Evolutionary conservation across 1,140 invertebrate species (phyloP), one percentile per base, ranked within the genome.

Genomic region (Littorina saxatilis): DNA sequence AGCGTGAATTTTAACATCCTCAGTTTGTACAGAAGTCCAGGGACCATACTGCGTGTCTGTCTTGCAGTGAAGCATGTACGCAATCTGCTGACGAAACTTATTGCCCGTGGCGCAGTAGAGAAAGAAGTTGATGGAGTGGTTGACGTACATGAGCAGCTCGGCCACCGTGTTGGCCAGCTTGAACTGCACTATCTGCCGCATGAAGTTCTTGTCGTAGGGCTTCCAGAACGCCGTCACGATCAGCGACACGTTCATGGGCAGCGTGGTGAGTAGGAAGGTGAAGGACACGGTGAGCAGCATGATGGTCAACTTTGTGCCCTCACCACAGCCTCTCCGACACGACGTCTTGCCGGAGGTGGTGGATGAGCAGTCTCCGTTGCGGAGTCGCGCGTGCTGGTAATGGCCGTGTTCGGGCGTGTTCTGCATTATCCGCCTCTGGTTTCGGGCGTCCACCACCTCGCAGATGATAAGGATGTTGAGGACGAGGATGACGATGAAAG

Each of bases 101-200:
- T 89, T 84, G 0, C 92, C 92, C 17, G 89, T 92, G 23, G 91
- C 89, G 79, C 90, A 92, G 82, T 93, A 93, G 1, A 93, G 85
- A 74, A 92, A 92, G 84, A 93, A 93, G 83, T 92, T 92, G 32
- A 91, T 87, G 32, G 91, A 91, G 84, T 93, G 92, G 79, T 93
- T 93, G 11, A 90, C 79, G 82, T 92, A 93, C 90, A 92, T 91
- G 0, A 92, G 83, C 20, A 92, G 80, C 76, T 92, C 88, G 0
- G 87, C 86, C 27, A 92, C 83, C 3, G 91, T 90, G 37, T 85
- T 84, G 11, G 81, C 82, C n/a, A 92, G 85, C 11, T 85, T 84
- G 61, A 90, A 86, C 35, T 82, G 84, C 4, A 86, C 88, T n/a
- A 80, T 80, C 11, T 82, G 78, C 52, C 83, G 80, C 0, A 74